A percentile compares a stretch with the other conserved stretches of the same genome.
phyloP scores from a whole-genome alignment of 2,113 vertebrate genomes.

The Perccottus glenii region DNA sequence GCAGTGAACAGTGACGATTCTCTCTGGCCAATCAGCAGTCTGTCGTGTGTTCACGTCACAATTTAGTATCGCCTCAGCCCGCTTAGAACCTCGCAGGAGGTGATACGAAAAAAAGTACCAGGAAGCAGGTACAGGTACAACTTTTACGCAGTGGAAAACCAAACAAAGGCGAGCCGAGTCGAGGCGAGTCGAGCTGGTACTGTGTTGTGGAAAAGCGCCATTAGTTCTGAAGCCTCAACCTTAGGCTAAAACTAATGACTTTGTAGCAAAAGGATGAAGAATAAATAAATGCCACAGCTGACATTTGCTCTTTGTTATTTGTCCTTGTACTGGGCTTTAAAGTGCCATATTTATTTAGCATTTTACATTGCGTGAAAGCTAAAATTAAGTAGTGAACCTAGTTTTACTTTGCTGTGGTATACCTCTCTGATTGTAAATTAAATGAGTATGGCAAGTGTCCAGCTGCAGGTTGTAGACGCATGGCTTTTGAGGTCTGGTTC shows the following conservation, averaged over 20 bases:
- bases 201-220: no score
- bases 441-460: neutral
- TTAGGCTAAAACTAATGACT: conserved; percentile 39
- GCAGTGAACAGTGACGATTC: no score
- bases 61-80: no score
- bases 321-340: conserved; percentile 1
- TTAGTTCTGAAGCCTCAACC: conserved; percentile 38
- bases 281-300: conserved; percentile 26
- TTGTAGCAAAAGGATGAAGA: neutral
- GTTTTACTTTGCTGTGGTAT: conserved; percentile 3
- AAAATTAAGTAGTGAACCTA: conserved; percentile 13
- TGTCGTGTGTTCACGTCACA: no score
- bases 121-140: no score
- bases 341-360: conserved; percentile 1
- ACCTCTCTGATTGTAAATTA: conserved; percentile 25
- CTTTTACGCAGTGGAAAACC: no score
- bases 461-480: conserved; percentile 18
- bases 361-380: neutral
- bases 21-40: no score
- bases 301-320: conserved; percentile 2
- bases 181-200: no score
- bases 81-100: no score
- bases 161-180: no score
- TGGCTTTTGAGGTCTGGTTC: conserved; percentile 17
- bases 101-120: no score